Base-by-base conservation (phyloP, 2,113 vertebrate species). In the Clinocottus analis region DNA sequence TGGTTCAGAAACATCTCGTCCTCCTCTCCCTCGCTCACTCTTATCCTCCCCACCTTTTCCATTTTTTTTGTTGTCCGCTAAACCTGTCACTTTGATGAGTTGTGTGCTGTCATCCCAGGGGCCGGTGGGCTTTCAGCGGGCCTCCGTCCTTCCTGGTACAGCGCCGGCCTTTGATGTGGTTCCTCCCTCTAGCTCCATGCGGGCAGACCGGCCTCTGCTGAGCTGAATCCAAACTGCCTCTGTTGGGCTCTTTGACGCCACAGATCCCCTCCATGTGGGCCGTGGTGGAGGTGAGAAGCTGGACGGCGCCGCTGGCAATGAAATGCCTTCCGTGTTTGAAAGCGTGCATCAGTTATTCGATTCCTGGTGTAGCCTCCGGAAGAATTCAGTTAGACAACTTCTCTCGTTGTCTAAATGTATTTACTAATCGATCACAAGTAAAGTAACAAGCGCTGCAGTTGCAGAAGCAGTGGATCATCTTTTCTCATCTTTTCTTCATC, bases 41-140 rank as follows among this genome's bases (percentile, higher is more conserved):
- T 6, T 37, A 14, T 1, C 59, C 31, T 33, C 14, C 29, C 51
- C 41, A 29, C 13, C 31, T 16, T 53, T 35, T 37, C 12, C 29
- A 27, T 55, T 67, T 31, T 51, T 59, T 78, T 2, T 76, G 58
- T 80, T 85, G 80, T 89, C 67, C 37, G 67, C 80, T 86, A 72
- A 87, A 84, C 81, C 77, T 85, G 89, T 92, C 90, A 88, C 75
- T 82, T 85, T 86, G 86, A 85, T 91, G 89, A 93, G 89, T 88
- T 88, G 91, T 81, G 87, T 76, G 87, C 84, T 82, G 73, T 91
- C 78, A 78, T 83, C 79, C 56, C 58, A 51, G 78, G 69, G 85
- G 74, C 65, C 67, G 27, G 47, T 27, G 71, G 49, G 87, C 71
- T 90, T 90, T 83, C 87, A 84, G 84, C 76, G 70, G 84, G 79